Conservation (phyloP, 1,140 invertebrate species). For the Drosophila ficusphila region DNA sequence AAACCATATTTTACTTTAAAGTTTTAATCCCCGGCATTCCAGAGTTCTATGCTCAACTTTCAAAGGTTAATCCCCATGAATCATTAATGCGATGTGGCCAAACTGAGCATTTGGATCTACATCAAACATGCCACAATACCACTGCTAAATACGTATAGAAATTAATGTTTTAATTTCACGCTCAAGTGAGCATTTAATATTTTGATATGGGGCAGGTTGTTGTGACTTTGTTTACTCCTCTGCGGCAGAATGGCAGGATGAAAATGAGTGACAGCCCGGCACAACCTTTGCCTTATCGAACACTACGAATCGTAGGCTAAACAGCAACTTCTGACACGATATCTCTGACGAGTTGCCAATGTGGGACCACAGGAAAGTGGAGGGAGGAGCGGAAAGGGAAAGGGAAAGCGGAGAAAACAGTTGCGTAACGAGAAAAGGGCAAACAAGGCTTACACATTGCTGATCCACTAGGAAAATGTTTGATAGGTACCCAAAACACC, state of each 20-base stretch:
- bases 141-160: conserved; percentile 46
- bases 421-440: conserved; percentile 37
- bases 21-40: not conserved
- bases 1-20: conserved; percentile 9
- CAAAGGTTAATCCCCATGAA: conserved; percentile 19
- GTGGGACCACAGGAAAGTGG: conserved; percentile 15
- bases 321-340: conserved; percentile 28
- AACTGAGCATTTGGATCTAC: conserved; percentile 10
- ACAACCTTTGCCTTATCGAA: conserved; percentile 30
- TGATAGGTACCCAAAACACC: not conserved
- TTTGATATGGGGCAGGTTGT: conserved; percentile 30
- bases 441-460: too few species aligned
- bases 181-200: conserved; percentile 75
- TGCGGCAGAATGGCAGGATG: conserved; percentile 15
- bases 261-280: conserved; percentile 34
- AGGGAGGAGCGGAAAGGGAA: not conserved
- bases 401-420: conserved; percentile 18
- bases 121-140: conserved; percentile 47
- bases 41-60: conserved; percentile 1
- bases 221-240: conserved; percentile 30
- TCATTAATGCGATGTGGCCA: conserved; percentile 47
- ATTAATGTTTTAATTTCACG: conserved; percentile 82
- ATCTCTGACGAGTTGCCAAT: conserved; percentile 32
- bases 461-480: conserved; percentile 4
- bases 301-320: conserved; percentile 3